These are phyloP conservation scores for Catharus fuscescens DNA, from an alignment of 2,113 vertebrate species.

Conservation along the genomic window DNA sequence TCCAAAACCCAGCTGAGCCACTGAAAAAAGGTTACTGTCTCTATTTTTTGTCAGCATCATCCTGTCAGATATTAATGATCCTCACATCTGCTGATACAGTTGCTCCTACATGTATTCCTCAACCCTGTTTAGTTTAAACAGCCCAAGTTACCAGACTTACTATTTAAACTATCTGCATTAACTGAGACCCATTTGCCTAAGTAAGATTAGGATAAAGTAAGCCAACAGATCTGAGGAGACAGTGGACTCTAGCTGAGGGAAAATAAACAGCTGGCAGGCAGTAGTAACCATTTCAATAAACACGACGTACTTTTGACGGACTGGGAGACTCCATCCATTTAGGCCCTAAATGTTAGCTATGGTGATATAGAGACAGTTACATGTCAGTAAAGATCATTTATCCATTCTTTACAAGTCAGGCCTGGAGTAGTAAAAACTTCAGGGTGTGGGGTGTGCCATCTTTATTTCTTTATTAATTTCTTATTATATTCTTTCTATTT, in stretches of 20 bases:
- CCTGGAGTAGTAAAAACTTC: neutral
- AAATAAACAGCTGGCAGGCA: constrained; percentile 9
- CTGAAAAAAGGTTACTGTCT: neutral
- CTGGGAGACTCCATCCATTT: neutral
- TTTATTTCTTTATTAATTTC: neutral
- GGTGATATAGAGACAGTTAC: neutral
- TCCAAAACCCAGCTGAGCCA: neutral
- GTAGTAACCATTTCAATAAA: neutral
- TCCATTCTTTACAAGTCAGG: neutral
- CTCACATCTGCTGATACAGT: neutral
- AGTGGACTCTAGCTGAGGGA: neutral
- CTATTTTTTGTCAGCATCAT: neutral
- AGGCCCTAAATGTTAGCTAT: neutral
- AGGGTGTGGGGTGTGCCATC: neutral
- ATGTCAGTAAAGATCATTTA: neutral
- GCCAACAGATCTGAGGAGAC: neutral
- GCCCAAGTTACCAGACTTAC: neutral
- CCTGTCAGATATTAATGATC: neutral
- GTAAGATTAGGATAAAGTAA: constrained; percentile 33
- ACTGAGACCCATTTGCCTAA: constrained; percentile 14
- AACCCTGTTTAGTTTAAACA: neutral
- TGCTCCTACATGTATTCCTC: neutral
- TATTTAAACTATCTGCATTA: neutral
- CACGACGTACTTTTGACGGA: neutral
- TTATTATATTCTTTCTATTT: neutral